phyloP scores from a whole-genome alignment of 2,113 vertebrate species.

The Solenodon paradoxus region DNA sequence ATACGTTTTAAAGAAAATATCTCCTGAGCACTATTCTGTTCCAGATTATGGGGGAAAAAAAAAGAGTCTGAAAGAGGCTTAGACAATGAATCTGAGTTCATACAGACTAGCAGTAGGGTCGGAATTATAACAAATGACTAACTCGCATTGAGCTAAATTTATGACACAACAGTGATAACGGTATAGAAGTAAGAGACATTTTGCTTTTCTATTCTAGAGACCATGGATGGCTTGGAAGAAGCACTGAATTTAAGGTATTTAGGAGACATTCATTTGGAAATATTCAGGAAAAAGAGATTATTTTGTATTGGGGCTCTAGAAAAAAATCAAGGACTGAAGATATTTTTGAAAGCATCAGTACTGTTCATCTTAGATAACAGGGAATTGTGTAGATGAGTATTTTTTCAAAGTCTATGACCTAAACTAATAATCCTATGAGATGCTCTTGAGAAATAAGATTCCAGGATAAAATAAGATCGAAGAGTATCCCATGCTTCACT shows the following conservation, averaged over 20 bases:
- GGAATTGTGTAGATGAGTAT: not conserved
- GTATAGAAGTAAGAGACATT: not conserved
- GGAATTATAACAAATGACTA: not conserved
- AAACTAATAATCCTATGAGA: not conserved
- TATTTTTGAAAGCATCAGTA: not conserved
- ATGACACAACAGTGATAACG: not conserved
- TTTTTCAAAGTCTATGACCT: not conserved
- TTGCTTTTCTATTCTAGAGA: not conserved
- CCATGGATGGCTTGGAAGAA: not conserved
- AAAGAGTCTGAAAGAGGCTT: not conserved
- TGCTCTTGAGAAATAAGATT: not conserved
- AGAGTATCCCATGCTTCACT: not conserved
- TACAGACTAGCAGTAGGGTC: not conserved
- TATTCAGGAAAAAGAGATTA: not conserved
- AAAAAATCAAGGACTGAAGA: not conserved
- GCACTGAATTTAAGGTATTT: not conserved
- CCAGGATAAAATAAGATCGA: not conserved
- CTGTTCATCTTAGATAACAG: not conserved
- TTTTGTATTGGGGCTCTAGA: not conserved
- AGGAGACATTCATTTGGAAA: not conserved
- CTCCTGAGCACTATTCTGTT: not conserved
- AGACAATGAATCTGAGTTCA: not conserved
- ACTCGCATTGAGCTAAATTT: not conserved
- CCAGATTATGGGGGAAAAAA: not conserved
- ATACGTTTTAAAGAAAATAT: not conserved